Evolutionary conservation across 2,113 vertebrate species (phyloP).

Genomic region (Thalassarche chlororhynchos): DNA sequence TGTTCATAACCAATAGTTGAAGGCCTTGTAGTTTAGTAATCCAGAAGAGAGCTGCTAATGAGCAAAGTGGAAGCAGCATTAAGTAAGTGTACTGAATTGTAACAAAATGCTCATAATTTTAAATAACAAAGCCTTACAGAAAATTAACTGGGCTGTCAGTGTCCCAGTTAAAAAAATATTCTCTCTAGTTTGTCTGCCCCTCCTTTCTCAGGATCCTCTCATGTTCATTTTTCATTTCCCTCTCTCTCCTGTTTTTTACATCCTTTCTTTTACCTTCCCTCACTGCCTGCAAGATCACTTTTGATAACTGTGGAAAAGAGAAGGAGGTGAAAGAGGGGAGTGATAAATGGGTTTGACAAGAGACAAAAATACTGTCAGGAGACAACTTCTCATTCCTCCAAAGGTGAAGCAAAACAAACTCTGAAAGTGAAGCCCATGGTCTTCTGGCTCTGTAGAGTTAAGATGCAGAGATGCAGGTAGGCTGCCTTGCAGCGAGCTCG

Average conservation of each 20-base stretch:
- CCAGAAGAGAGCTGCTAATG: slow-evolving; percentile 19
- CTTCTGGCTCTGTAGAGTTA: not conserved
- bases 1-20: slow-evolving; percentile 22
- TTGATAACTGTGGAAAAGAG: not conserved
- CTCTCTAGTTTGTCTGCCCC: not conserved
- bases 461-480: not conserved
- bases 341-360: not conserved
- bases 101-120: slow-evolving; percentile 39
- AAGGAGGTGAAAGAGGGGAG: not conserved
- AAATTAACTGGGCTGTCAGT: not conserved
- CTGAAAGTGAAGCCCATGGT: not conserved
- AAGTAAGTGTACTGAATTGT: slow-evolving; percentile 43
- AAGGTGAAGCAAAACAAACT: not conserved
- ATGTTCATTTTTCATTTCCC: not conserved
- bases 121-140: slow-evolving; percentile 37
- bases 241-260: not conserved
- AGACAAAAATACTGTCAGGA: not conserved
- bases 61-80: slow-evolving; percentile 20
- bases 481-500: not conserved
- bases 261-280: not conserved
- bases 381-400: not conserved
- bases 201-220: slow-evolving; percentile 3
- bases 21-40: slow-evolving; percentile 13
- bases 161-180: not conserved
- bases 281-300: not conserved